Evolutionary conservation across 2,888 invertebrate species (phyloP).

Genomic region (Thymelicus sylvestris): DNA sequence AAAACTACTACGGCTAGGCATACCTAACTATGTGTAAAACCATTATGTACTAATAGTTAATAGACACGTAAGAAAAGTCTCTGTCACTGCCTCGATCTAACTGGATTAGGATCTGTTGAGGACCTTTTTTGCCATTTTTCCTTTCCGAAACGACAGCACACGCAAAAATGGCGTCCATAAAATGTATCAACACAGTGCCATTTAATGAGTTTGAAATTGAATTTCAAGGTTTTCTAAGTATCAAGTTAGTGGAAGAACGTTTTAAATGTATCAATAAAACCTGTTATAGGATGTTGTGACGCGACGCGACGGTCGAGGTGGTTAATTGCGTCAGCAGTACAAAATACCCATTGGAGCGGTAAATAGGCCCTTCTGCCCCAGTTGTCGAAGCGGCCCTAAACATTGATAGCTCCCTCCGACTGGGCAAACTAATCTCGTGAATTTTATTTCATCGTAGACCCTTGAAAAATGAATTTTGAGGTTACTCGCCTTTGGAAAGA

Average conservation of each 20-base stretch:
- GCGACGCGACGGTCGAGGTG: slow-evolving; percentile 38
- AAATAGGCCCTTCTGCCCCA: slow-evolving; percentile 79
- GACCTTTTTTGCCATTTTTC: too few relatives aligned
- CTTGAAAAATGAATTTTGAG: slow-evolving; percentile 71
- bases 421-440: slow-evolving; percentile 65
- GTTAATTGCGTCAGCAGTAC: slow-evolving; percentile 65
- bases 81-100: too few relatives aligned
- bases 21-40: too few relatives aligned
- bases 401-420: slow-evolving; percentile 56
- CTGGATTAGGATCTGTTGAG: too few relatives aligned
- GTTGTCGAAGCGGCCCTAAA: slow-evolving; percentile 62
- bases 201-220: too few relatives aligned
- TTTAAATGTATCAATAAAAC: slow-evolving; percentile 14
- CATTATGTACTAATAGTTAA: too few relatives aligned
- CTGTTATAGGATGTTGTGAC: slow-evolving; percentile 6
- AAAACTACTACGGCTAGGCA: slow-evolving; percentile 1
- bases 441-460: slow-evolving; percentile 59
- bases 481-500: slow-evolving; percentile 55
- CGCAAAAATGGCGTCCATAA: neutral
- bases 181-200: too few relatives aligned
- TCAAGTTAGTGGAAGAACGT: too few relatives aligned
- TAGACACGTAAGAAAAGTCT: too few relatives aligned
- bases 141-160: neutral
- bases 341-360: slow-evolving; percentile 71
- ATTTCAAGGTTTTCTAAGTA: too few relatives aligned